These are phyloP conservation scores for Tipula helvola DNA, from an alignment of 2,888 invertebrate species.

Conservation along the genomic window DNA sequence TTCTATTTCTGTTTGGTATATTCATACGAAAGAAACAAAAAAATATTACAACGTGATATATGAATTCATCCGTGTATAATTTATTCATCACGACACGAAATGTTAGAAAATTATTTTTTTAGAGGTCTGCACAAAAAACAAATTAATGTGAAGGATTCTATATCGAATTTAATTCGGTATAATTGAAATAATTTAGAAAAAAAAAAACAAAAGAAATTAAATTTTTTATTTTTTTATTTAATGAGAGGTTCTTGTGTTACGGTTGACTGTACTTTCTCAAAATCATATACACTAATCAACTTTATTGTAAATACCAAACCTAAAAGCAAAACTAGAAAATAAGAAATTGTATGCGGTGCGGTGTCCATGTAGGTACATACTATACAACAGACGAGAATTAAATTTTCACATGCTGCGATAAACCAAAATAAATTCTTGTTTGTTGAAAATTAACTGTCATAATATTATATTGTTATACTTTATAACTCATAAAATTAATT, in stretches of 20 bases:
- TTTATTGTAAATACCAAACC: background rate
- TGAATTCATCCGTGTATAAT: constrained; percentile 6
- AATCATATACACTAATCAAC: background rate
- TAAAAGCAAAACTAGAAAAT: background rate
- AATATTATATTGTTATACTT: background rate
- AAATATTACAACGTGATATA: background rate
- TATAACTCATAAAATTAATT: background rate
- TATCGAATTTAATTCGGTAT: background rate
- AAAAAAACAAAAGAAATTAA: background rate
- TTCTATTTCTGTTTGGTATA: background rate
- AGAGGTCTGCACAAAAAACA: background rate
- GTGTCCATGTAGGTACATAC: background rate
- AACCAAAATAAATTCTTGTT: background rate
- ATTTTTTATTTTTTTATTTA: background rate
- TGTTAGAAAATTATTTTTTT: background rate
- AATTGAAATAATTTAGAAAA: background rate
- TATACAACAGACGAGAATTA: background rate
- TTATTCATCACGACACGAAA: background rate
- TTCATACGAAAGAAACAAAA: background rate
- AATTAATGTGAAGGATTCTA: background rate
- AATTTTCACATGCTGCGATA: constrained; percentile 4
- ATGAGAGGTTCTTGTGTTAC: background rate
- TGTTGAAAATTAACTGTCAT: background rate
- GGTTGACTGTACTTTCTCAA: background rate
- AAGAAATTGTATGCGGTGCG: background rate